Base-by-base conservation (phyloP, 2,888 invertebrate genomes). In the Tortrix viridana region DNA sequence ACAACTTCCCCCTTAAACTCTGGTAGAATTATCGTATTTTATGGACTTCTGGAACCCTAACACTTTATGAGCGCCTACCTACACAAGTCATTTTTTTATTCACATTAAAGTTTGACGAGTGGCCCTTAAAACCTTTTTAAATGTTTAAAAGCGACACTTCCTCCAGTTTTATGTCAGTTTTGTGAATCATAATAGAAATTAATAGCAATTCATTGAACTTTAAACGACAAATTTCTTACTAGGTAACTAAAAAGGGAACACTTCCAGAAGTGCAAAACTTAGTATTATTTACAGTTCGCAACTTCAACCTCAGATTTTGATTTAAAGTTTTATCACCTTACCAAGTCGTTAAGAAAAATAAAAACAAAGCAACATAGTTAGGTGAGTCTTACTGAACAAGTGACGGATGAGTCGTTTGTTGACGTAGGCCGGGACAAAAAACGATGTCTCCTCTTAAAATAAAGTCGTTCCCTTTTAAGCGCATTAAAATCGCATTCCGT, bases 401-500 rank as follows among this genome's bases (percentile, higher is more conserved):
- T 75, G 66, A 74, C 67, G 64, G 65, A 67, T 61, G 52, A 57
- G 67, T 55, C 65, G 64, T 65, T 18, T 78, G 76, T 77, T 75
- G 75, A 74, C 74, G 66, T 68, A 73, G 76, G 77, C 68, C 74
- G 65, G 74, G 70, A 77, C 82, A 85, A 85, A 84, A 86, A 84
- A 79, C 67, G 62, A 67, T 74, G 76, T 76, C 74, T 73, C 79
- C 77, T 75, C 79, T 80, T 80, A 75, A 81, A 82, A 82, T 78
- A 76, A 80, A 81, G 76, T 80, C 75, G 77, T 83, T 79, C 86
- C 81, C 83, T 82, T 86, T 84, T 77, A 82, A 84, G 82, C 79
- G 81, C 81, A 84, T 86, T 84, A 82, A 85, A 86, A 86, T 86
- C 79, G 86, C 86, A 84, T 86, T 86, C 88, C 88, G 75, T 85